A percentile compares a stretch with the other conserved stretches of the same genome.
Conservation (phyloP, 2,888 invertebrate species). For the Nasonovia ribisnigri region DNA sequence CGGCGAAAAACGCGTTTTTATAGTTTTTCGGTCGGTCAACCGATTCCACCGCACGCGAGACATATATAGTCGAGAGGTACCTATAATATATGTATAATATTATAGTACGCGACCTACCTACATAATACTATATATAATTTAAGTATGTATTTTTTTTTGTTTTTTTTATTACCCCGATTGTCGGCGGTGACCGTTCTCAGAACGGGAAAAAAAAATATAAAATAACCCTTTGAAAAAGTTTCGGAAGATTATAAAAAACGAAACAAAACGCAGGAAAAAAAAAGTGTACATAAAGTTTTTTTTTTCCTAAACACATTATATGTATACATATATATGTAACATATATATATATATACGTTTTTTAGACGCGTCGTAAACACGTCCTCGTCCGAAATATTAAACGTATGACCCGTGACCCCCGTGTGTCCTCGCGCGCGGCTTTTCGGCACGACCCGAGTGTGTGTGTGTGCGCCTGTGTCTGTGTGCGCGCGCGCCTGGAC, state of each 20-base stretch:
- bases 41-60: background rate
- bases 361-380: conserved; percentile 64
- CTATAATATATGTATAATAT: background rate
- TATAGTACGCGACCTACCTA: conserved; percentile 9
- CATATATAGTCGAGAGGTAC: background rate
- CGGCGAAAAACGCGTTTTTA: conserved; percentile 40
- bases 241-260: conserved; percentile 42
- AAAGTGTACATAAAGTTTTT: conserved; percentile 33
- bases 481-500: conserved; percentile 31
- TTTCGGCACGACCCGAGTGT: conserved; percentile 62
- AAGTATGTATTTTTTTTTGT: background rate
- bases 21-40: conserved; percentile 34
- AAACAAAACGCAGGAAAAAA: background rate
- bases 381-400: conserved; percentile 64
- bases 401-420: conserved; percentile 60
- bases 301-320: background rate
- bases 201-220: conserved; percentile 32
- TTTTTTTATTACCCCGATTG: conserved; percentile 49
- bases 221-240: conserved; percentile 59
- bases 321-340: background rate
- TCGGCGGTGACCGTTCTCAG: conserved; percentile 12
- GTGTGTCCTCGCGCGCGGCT: conserved; percentile 60
- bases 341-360: conserved; percentile 29
- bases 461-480: background rate
- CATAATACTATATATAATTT: background rate